Evolutionary conservation across 2,797 vertebrate species (phyloP).

Genomic region (Schizopygopsis pylzovi): DNA sequence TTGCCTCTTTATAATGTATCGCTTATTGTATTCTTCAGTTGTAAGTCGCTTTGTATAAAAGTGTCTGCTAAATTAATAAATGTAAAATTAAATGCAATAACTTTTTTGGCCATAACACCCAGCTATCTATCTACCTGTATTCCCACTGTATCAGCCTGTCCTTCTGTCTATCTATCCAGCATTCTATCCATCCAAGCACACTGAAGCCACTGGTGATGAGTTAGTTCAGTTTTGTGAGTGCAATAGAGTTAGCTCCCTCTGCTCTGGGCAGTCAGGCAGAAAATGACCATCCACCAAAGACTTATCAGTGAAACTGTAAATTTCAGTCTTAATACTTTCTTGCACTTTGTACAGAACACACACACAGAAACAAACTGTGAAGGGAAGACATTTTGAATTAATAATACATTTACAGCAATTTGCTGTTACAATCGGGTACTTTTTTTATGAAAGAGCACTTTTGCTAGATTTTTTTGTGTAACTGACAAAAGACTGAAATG

Average conservation of each 20-base stretch:
- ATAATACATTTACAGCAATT: conserved; percentile 16
- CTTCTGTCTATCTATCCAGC: neutral
- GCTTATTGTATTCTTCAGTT: too few relatives aligned
- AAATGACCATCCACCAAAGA: conserved; percentile 38
- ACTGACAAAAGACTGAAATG: conserved; percentile 10
- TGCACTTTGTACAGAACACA: conserved; percentile 14
- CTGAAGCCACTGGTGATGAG: neutral
- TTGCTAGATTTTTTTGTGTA: neutral
- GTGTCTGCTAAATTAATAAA: too few relatives aligned
- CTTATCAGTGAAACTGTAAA: conserved; percentile 18
- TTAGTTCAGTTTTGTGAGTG: neutral
- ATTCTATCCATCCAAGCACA: neutral
- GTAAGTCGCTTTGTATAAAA: too few relatives aligned
- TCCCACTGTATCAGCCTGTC: neutral
- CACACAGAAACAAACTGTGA: conserved; percentile 12
- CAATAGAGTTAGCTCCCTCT: conserved; percentile 4
- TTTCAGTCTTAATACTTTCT: conserved; percentile 17
- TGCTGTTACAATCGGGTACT: neutral
- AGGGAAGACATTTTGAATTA: conserved; percentile 14
- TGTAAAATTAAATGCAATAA: neutral
- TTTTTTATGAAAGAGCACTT: conserved; percentile 14
- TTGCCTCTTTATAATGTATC: too few relatives aligned
- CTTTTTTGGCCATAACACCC: neutral
- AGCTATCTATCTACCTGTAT: neutral
- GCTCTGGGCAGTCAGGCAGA: conserved; percentile 36